Base-by-base conservation (phyloP, 2,888 invertebrate species). In the Prenolepis imparis region DNA sequence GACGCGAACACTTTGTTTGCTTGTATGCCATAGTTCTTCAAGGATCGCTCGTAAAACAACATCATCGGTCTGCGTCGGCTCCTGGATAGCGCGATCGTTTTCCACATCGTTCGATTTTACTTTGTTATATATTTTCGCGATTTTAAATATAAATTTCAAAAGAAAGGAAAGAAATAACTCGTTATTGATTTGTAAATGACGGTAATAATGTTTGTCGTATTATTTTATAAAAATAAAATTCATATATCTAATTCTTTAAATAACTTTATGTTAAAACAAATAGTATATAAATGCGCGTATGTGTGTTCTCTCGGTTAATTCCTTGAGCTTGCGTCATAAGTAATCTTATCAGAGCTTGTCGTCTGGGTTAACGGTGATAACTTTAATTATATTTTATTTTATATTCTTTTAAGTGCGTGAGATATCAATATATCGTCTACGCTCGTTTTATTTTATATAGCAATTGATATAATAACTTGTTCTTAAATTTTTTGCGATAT, bases 1-100 rank as follows among this genome's bases (percentile, higher is more conserved):
- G 89, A 90, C 89, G 88, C 84, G 86, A 89, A 90, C 90, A 89
- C 86, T 91, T 89, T 88, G 89, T 87, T 78, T 68, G 80, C 39
- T 61, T 72, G 68, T 80, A 80, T 57, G 18, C 59, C 59, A 59
- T 24, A 70, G 70, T 80, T 80, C 32, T 61, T 80, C 57, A 18
- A 8, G 28, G 15, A 32, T 70, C 39, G 39, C 52, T 77, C 67
- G 70, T 80, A 61, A 70, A 68, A 70, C 70, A 59, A 70, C 70
- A 70, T 78, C 70, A 44, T 70, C 32, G 18, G n/a, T 15, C 3
- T n/a, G 32, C 32, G 3, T 44, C 44, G 57, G 15, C 32, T 68
- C 39, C 24, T 11, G 15, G 21, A 44, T 21, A 44, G 57, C 36
- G 24, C 57, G 3, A 59, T 24, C 18, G 12, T 36, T 44, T 63